A percentile compares a stretch with the other conserved stretches of the same genome.
phyloP scores from a whole-genome alignment of 2,888 invertebrate species.

The Myathropa florea region DNA sequence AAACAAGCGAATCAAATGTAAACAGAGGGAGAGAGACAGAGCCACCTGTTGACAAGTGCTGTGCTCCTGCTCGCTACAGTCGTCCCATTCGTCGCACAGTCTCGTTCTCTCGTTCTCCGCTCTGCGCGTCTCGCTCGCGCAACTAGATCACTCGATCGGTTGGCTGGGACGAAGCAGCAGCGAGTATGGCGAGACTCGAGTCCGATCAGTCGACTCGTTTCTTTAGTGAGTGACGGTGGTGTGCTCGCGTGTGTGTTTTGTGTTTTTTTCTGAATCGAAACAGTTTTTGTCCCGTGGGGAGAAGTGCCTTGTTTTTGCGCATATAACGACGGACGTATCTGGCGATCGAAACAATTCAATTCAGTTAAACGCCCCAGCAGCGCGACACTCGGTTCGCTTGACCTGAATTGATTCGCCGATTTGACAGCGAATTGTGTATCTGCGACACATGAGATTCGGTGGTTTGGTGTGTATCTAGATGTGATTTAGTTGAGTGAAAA shows the following conservation, averaged over 20 bases:
- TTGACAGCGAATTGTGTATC: conserved; percentile 6
- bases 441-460: neutral
- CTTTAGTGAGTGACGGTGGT: conserved; percentile 42
- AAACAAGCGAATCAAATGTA: conserved; percentile 56
- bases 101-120: neutral
- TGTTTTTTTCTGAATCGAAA: conserved; percentile 3
- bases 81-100: neutral
- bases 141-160: conserved; percentile 56
- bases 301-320: conserved; percentile 5
- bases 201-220: conserved; percentile 66
- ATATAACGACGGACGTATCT: conserved; percentile 15
- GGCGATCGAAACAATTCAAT: conserved; percentile 57
- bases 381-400: conserved; percentile 2
- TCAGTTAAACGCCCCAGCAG: conserved; percentile 27
- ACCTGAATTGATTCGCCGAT: too few species aligned
- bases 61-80: neutral
- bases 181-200: conserved; percentile 64
- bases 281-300: conserved; percentile 12
- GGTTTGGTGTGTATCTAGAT: conserved; percentile 12
- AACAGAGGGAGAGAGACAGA: conserved; percentile 59
- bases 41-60: conserved; percentile 49
- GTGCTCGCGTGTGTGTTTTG: conserved; percentile 22
- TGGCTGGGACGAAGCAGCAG: conserved; percentile 34
- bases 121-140: conserved; percentile 25
- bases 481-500: conserved; percentile 48